phyloP scores from a whole-genome alignment of 92 coral and sea anemone species.

The Isaurus tuberculatus region DNA sequence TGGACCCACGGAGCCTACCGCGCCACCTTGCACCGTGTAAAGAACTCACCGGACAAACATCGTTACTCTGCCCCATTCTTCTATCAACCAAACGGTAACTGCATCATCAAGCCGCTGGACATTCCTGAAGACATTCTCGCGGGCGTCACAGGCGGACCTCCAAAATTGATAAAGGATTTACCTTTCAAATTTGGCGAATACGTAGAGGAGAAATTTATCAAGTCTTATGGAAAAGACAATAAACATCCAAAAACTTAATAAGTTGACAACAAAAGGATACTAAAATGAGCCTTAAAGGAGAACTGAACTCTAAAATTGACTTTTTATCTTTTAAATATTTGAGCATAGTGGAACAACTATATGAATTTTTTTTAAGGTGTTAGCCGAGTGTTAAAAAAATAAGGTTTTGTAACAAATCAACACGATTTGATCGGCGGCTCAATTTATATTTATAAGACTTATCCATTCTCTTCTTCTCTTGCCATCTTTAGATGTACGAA shows the following conservation, averaged over 20 bases:
- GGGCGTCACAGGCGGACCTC: constrained; percentile 24
- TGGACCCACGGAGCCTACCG: constrained; percentile 77
- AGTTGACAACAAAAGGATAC: not conserved
- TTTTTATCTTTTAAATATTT: no score
- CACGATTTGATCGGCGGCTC: no score
- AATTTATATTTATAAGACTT: no score
- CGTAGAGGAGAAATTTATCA: constrained; percentile 64
- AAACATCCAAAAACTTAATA: not conserved
- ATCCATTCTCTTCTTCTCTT: no score
- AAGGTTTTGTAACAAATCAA: no score
- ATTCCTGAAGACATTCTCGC: constrained; percentile 21
- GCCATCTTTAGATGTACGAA: no score
- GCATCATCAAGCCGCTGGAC: constrained; percentile 65
- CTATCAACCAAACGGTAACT: constrained; percentile 66
- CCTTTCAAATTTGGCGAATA: constrained; percentile 81
- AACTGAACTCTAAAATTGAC: no score
- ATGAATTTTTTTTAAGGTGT: no score
- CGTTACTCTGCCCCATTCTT: constrained; percentile 79
- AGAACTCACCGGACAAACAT: constrained; percentile 58
- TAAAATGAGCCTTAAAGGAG: no score
- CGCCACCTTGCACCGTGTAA: constrained; percentile 80
- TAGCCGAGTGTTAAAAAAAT: no score
- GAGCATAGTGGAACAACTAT: no score
- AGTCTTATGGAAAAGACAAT: constrained; percentile 59
- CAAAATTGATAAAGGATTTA: constrained; percentile 36